Conservation (phyloP, 2,888 invertebrate genomes). For the Melitaea athalia region DNA sequence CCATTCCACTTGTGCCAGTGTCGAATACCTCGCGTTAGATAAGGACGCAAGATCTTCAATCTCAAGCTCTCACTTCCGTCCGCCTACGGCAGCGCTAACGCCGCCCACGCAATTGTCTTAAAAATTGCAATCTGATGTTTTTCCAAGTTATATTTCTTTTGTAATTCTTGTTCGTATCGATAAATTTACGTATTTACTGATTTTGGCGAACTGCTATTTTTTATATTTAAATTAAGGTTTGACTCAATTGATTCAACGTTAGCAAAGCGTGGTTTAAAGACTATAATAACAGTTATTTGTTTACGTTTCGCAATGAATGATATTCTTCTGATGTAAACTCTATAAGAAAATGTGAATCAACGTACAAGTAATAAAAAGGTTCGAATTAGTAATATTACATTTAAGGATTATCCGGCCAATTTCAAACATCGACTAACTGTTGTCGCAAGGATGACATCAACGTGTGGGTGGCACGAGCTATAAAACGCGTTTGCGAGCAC, state of each 20-base stretch:
- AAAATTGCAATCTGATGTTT: conserved; percentile 71
- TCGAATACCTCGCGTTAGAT: conserved; percentile 60
- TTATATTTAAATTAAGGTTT: conserved; percentile 1
- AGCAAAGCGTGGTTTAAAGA: background rate
- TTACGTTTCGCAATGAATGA: background rate
- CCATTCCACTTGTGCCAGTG: conserved; percentile 57
- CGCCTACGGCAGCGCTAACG: conserved; percentile 69
- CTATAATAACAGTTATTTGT: background rate
- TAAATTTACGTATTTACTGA: conserved; percentile 5
- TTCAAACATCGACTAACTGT: conserved; percentile 46
- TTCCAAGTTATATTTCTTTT: conserved; percentile 52
- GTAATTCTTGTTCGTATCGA: conserved; percentile 6
- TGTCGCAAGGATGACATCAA: conserved; percentile 66
- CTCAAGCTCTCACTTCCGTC: conserved; percentile 80
- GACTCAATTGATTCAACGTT: background rate
- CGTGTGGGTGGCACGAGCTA: conserved; percentile 70
- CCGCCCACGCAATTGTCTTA: conserved; percentile 73
- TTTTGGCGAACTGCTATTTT: background rate
- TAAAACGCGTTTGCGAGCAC: conserved; percentile 61
- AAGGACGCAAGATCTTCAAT: conserved; percentile 63
- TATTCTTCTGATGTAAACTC: background rate
- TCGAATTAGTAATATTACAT: conserved; percentile 9
- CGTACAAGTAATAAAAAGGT: conserved; percentile 1
- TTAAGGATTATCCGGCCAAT: conserved; percentile 16
- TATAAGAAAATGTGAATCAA: background rate